Conservation (phyloP, 2,113 vertebrate species). For the Apeltes quadracus region DNA sequence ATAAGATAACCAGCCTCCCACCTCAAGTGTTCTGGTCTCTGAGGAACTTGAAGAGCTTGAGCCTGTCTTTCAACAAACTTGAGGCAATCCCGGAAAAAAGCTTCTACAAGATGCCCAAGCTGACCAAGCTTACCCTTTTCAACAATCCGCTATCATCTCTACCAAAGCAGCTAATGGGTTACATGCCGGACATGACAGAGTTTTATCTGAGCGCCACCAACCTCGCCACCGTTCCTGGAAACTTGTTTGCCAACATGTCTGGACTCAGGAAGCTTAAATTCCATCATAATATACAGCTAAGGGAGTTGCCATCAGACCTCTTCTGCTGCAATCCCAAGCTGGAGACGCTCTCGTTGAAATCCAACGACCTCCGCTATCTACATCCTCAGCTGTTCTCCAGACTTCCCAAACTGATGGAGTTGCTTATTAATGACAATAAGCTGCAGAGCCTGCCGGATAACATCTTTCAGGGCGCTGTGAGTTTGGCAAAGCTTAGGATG, state of each 20-base stretch:
- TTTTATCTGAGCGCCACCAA: slow-evolving; percentile 84
- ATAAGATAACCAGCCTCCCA: slow-evolving; percentile 79
- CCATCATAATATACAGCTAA: slow-evolving; percentile 78
- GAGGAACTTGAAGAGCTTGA: slow-evolving; percentile 75
- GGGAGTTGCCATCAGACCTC: slow-evolving; percentile 77
- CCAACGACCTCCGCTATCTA: slow-evolving; percentile 78
- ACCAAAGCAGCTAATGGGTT: slow-evolving; percentile 86
- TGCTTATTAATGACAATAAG: slow-evolving; percentile 79
- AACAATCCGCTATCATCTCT: slow-evolving; percentile 85
- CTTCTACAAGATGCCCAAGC: slow-evolving; percentile 81
- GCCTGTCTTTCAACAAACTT: slow-evolving; percentile 83
- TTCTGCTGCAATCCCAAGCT: slow-evolving; percentile 84
- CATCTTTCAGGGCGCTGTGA: slow-evolving; percentile 70
- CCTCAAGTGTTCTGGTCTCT: slow-evolving; percentile 82
- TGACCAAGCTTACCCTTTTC: slow-evolving; percentile 82
- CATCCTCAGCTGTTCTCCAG: slow-evolving; percentile 80
- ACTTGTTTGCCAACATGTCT: slow-evolving; percentile 87
- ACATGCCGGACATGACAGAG: slow-evolving; percentile 81
- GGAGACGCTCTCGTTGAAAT: slow-evolving; percentile 78
- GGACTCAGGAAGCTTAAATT: slow-evolving; percentile 79
- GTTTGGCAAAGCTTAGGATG: slow-evolving; percentile 63
- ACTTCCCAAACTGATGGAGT: slow-evolving; percentile 70
- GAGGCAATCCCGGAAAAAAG: slow-evolving; percentile 78
- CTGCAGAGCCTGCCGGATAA: slow-evolving; percentile 76
- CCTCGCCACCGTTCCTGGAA: slow-evolving; percentile 84